Conservation (phyloP, 2,888 invertebrate genomes). For the Chydorus sphaericus region DNA sequence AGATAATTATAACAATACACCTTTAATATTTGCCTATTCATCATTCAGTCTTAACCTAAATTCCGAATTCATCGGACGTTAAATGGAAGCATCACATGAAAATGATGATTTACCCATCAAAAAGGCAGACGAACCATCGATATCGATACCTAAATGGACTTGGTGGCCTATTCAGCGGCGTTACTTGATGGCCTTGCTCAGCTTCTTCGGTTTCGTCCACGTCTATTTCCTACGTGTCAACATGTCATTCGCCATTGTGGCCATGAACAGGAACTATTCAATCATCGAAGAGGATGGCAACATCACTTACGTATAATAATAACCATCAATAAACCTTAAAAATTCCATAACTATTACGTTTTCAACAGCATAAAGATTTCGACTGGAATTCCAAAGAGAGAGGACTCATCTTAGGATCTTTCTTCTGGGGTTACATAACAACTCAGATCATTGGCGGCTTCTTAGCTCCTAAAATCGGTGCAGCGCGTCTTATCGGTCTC, state of each 20-base stretch:
- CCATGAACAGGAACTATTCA: constrained; percentile 64
- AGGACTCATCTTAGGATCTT: constrained; percentile 66
- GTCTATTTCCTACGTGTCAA: constrained; percentile 71
- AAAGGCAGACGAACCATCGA: too few species aligned
- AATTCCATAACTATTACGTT: too few species aligned
- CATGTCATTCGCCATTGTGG: constrained; percentile 81
- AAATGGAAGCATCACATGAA: too few species aligned
- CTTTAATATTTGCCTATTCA: too few species aligned
- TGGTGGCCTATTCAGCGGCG: constrained; percentile 16
- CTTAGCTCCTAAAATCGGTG: constrained; percentile 69
- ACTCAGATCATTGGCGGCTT: constrained; percentile 70
- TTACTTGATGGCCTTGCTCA: constrained; percentile 49
- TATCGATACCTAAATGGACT: constrained; percentile 9
- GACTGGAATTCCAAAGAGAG: constrained; percentile 63
- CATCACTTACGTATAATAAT: constrained; percentile 9
- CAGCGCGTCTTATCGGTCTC: constrained; percentile 52
- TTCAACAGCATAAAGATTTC: constrained; percentile 51
- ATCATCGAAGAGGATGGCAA: constrained; percentile 24
- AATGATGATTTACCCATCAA: too few species aligned
- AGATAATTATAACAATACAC: too few species aligned
- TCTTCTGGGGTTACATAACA: constrained; percentile 76
- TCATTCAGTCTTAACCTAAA: too few species aligned
- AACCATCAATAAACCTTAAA: too few species aligned
- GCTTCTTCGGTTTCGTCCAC: constrained; percentile 73
- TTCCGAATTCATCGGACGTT: too few species aligned